Conservation (phyloP, 2,888 invertebrate species). For the Caenorhabditis macrosperma region DNA sequence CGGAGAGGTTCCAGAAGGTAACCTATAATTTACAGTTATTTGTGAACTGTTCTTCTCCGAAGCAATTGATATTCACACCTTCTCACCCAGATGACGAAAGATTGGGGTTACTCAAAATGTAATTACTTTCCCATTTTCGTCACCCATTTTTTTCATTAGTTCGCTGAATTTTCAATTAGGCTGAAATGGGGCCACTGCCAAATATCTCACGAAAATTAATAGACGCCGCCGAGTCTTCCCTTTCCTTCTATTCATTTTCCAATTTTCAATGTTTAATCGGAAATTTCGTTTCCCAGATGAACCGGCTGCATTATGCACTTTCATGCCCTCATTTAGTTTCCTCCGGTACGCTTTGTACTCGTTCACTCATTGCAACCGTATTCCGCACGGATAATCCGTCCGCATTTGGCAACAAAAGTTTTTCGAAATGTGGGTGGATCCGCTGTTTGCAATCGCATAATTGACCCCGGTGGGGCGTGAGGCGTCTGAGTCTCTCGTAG, state of each 20-base stretch:
- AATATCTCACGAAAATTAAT: constrained; percentile 19
- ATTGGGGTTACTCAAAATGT: neutral
- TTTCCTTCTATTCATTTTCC: neutral
- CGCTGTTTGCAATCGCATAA: constrained; percentile 24
- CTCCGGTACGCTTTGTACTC: constrained; percentile 24
- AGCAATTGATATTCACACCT: constrained; percentile 1
- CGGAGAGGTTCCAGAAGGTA: neutral
- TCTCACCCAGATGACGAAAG: neutral
- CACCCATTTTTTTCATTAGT: constrained; percentile 2
- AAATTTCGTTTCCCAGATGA: neutral
- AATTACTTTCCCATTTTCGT: neutral
- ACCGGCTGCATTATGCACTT: constrained; percentile 19
- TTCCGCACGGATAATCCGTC: constrained; percentile 13
- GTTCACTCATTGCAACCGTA: constrained; percentile 21
- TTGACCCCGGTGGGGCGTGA: constrained; percentile 7
- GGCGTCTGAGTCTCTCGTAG: neutral
- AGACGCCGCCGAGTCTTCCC: neutral
- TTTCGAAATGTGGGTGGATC: constrained; percentile 2
- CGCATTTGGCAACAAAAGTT: constrained; percentile 27
- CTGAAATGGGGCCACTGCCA: neutral
- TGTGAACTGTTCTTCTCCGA: neutral
- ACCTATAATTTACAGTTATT: neutral
- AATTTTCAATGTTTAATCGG: neutral
- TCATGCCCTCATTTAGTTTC: constrained; percentile 21
- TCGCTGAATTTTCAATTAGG: constrained; percentile 48